Percentiles rank a stretch among this genome's conserved stretches.
phyloP scores from a whole-genome alignment of 2,797 vertebrate species.

The Pangasius mekongensis region DNA sequence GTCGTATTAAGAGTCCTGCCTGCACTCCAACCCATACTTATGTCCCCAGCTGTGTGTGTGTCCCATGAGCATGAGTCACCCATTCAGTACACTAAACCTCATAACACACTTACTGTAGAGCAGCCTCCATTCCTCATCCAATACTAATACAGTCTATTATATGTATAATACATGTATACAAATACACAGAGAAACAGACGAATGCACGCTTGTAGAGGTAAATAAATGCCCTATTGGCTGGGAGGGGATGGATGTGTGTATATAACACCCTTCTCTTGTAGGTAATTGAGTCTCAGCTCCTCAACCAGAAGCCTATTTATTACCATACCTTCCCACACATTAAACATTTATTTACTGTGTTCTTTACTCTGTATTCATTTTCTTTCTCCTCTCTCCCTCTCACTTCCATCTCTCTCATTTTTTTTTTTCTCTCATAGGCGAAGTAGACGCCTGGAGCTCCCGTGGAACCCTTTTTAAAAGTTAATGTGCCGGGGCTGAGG shows the following conservation, averaged over 20 bases:
- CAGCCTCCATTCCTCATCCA: constrained; percentile 27
- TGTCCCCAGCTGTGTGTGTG: background rate
- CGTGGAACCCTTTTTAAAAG: constrained; percentile 88
- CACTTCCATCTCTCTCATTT: constrained; percentile 50
- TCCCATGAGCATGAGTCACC: constrained; percentile 22
- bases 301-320: constrained; percentile 59
- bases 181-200: constrained; percentile 46
- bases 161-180: constrained; percentile 61
- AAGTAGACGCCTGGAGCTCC: constrained; percentile 77
- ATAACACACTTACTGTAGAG: constrained; percentile 22
- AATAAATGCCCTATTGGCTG: constrained; percentile 42
- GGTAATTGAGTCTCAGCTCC: constrained; percentile 56
- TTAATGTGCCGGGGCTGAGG: constrained; percentile 88
- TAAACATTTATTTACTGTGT: constrained; percentile 78
- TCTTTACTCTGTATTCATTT: constrained; percentile 63
- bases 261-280: constrained; percentile 44
- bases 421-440: constrained; percentile 64
- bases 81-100: constrained; percentile 25
- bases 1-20: background rate
- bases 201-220: constrained; percentile 47
- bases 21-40: background rate
- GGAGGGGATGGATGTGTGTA: constrained; percentile 38
- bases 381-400: constrained; percentile 52
- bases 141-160: constrained; percentile 31
- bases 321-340: constrained; percentile 70